Evolutionary conservation across 1,140 invertebrate species (phyloP).

Genomic region (Pemphigus obesinymphae): DNA sequence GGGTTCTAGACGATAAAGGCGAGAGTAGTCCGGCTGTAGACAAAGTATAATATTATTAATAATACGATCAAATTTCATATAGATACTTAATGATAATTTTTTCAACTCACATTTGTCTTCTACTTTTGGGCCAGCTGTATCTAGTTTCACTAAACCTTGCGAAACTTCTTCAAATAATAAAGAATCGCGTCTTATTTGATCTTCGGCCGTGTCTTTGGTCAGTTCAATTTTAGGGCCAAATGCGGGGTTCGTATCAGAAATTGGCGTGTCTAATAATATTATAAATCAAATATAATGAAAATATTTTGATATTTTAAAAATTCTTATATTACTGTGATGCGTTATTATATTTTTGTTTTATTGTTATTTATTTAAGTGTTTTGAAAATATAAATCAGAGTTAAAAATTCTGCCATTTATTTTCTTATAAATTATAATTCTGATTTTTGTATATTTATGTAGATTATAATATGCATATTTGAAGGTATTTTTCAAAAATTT

Average conservation of each 20-base stretch:
- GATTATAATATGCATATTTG: no score
- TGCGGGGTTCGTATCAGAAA: background rate
- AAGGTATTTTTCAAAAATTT: no score
- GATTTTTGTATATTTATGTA: no score
- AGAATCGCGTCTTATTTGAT: constrained; percentile 48
- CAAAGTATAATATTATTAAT: background rate
- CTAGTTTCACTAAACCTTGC: constrained; percentile 50
- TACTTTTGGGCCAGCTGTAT: constrained; percentile 44
- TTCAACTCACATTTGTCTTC: constrained; percentile 43
- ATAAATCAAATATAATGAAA: no score
- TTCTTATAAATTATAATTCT: no score
- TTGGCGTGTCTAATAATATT: constrained; percentile 53
- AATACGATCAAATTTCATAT: background rate
- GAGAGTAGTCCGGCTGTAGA: constrained; percentile 47
- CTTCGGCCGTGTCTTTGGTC: constrained; percentile 48
- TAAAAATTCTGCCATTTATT: no score
- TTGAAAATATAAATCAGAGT: no score
- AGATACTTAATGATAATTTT: background rate
- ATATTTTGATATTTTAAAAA: no score
- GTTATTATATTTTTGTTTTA: no score
- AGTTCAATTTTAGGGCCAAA: constrained; percentile 50
- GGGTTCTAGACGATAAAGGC: constrained; percentile 54
- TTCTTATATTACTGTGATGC: no score
- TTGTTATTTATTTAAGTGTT: no score
- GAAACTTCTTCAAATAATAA: constrained; percentile 52